phyloP scores from a whole-genome alignment of 2,888 invertebrate genomes.

The Colletes collaris region DNA sequence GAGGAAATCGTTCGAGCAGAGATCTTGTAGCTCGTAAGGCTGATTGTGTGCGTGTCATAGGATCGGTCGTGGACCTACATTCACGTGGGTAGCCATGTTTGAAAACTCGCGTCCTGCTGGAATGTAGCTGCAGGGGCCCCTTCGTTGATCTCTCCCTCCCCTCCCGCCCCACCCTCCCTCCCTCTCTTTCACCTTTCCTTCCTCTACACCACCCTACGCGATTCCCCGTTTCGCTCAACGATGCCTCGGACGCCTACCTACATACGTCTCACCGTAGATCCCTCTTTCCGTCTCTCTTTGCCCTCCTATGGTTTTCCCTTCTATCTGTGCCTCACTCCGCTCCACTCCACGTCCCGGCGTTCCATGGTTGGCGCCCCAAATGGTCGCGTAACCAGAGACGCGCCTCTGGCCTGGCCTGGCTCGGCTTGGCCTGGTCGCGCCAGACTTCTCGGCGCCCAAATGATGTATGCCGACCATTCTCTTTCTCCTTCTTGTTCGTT shows the following conservation, averaged over 20 bases:
- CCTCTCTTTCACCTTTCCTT: constrained; percentile 32
- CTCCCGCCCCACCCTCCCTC: constrained; percentile 24
- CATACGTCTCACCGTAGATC: constrained; percentile 33
- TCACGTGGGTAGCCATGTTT: constrained; percentile 81
- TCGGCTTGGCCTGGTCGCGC: constrained; percentile 74
- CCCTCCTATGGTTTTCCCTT: constrained; percentile 52
- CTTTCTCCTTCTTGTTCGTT: constrained; percentile 42
- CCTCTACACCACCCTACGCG: constrained; percentile 48
- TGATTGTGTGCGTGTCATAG: constrained; percentile 68
- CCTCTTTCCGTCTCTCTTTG: constrained; percentile 57
- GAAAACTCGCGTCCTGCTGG: constrained; percentile 80
- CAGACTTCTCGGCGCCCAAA: constrained; percentile 83
- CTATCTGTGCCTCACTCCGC: constrained; percentile 42
- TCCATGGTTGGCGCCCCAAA: constrained; percentile 82
- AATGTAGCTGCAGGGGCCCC: constrained; percentile 79
- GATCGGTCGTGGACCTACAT: constrained; percentile 83
- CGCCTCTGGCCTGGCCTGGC: constrained; percentile 74
- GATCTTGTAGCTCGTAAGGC: constrained; percentile 55
- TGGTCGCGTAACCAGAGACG: constrained; percentile 83
- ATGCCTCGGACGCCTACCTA: constrained; percentile 70
- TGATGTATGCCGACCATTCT: constrained; percentile 77
- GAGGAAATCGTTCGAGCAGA: constrained; percentile 61
- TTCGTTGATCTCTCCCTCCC: constrained; percentile 58
- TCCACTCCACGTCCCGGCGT: constrained; percentile 47
- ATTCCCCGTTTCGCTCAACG: constrained; percentile 54